Evolutionary conservation across 2,797 vertebrate genomes (phyloP).

Genomic region (Podargus strigoides): DNA sequence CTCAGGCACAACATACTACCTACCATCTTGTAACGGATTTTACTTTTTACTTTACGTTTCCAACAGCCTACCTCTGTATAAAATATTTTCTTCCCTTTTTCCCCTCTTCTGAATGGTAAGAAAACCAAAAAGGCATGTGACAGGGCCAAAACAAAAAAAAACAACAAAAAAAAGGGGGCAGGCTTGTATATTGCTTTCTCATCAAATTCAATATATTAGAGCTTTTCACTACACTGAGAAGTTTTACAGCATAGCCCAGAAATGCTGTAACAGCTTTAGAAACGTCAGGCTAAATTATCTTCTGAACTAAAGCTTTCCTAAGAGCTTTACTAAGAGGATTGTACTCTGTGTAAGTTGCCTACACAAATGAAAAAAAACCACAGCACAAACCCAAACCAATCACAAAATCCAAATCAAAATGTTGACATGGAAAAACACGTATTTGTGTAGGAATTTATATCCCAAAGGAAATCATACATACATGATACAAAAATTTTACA

Average conservation of each 20-base stretch:
- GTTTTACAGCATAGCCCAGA: neutral
- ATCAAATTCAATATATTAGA: neutral
- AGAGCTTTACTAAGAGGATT: constrained; percentile 58
- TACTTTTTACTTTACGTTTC: neutral
- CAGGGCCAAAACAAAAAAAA: neutral
- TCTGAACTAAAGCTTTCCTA: constrained; percentile 36
- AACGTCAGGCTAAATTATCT: constrained; percentile 19
- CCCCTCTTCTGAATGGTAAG: neutral
- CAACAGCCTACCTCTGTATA: neutral
- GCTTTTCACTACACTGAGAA: neutral
- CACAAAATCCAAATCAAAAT: neutral
- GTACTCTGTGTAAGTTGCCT: neutral
- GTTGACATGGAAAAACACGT: neutral
- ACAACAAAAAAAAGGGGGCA: neutral
- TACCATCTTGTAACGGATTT: neutral
- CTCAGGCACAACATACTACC: neutral
- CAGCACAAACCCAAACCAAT: neutral
- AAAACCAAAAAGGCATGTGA: neutral
- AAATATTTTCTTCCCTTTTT: neutral
- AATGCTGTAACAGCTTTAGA: constrained; percentile 16
- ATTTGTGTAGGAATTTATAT: neutral
- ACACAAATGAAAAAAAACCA: constrained; percentile 20
- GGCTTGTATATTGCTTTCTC: neutral
- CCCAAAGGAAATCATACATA: constrained; percentile 3
- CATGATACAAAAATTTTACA: neutral